Conservation (phyloP, 1,140 invertebrate genomes). For the Trissolcus basalis region DNA sequence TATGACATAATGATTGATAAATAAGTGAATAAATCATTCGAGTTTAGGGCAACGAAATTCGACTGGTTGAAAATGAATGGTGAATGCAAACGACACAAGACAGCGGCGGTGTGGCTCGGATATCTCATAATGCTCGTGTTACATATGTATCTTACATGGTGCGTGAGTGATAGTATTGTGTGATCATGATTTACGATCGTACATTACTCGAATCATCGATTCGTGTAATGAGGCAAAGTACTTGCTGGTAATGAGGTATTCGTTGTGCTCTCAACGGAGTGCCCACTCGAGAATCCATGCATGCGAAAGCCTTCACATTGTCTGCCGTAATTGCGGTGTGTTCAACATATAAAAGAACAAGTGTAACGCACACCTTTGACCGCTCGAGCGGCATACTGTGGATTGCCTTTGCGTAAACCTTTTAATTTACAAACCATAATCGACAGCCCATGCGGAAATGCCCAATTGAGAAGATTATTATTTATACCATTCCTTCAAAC, state of each 20-base stretch:
- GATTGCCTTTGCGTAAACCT: conserved; percentile 54
- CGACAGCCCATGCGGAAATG: conserved; percentile 46
- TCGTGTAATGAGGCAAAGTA: conserved; percentile 66
- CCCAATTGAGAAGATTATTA: conserved; percentile 18
- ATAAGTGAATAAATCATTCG: background rate
- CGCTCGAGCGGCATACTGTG: conserved; percentile 50
- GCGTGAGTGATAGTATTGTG: conserved; percentile 52
- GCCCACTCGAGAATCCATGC: conserved; percentile 43
- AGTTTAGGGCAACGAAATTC: conserved; percentile 15
- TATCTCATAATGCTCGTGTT: conserved; percentile 7
- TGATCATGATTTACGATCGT: conserved; percentile 61
- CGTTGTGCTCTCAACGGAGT: conserved; percentile 45
- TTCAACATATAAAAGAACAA: conserved; percentile 52
- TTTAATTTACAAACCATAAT: conserved; percentile 51
- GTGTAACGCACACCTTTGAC: conserved; percentile 59
- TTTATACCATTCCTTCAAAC: no score
- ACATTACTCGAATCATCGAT: conserved; percentile 65
- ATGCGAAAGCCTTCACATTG: conserved; percentile 47
- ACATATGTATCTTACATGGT: conserved; percentile 28
- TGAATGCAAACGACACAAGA: conserved; percentile 28
- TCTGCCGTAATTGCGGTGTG: conserved; percentile 48
- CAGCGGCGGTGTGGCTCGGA: conserved; percentile 11
- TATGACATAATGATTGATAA: background rate
- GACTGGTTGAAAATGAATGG: conserved; percentile 34
- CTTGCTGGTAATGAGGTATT: conserved; percentile 61